Evolutionary conservation across 2,888 invertebrate genomes (phyloP).

Genomic region (Chironomus tentans): DNA sequence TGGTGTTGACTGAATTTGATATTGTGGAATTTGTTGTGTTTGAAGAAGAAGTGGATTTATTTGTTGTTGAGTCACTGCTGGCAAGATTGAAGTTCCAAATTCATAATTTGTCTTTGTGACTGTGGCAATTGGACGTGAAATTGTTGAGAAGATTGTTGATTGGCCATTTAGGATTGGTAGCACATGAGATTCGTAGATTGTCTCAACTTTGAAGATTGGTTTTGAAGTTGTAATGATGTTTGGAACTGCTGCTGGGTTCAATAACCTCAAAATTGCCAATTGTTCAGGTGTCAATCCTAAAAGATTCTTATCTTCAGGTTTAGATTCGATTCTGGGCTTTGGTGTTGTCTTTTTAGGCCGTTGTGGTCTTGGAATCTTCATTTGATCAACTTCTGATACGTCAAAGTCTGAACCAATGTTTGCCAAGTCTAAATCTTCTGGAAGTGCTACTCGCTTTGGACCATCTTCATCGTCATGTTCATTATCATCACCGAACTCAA

Average conservation of each 20-base stretch:
- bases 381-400: slow-evolving; percentile 59
- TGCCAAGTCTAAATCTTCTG: slow-evolving; percentile 60
- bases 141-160: slow-evolving; percentile 65
- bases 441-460: slow-evolving; percentile 42
- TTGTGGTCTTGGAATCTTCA: slow-evolving; percentile 41
- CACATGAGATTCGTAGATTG: slow-evolving; percentile 72
- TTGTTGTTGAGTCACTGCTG: slow-evolving; percentile 47
- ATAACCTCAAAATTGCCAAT: slow-evolving; percentile 58
- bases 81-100: slow-evolving; percentile 59
- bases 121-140: slow-evolving; percentile 69
- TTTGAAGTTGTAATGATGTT: slow-evolving; percentile 70
- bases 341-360: slow-evolving; percentile 34
- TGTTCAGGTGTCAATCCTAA: slow-evolving; percentile 54
- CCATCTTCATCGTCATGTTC: slow-evolving; percentile 49
- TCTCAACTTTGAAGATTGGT: slow-evolving; percentile 58
- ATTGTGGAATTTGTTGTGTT: slow-evolving; percentile 50
- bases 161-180: slow-evolving; percentile 69
- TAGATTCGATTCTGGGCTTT: slow-evolving; percentile 29
- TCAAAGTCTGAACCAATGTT: slow-evolving; percentile 64
- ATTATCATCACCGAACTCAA: slow-evolving; percentile 76
- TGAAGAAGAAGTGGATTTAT: slow-evolving; percentile 34
- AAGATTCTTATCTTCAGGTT: slow-evolving; percentile 28
- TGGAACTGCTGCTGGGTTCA: slow-evolving; percentile 60
- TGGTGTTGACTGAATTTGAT: slow-evolving; percentile 69
- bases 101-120: slow-evolving; percentile 72